A percentile compares a stretch with the other conserved stretches of the same genome.
Evolutionary conservation across 2,797 vertebrate species (phyloP).

Genomic region (Falco cherrug): DNA sequence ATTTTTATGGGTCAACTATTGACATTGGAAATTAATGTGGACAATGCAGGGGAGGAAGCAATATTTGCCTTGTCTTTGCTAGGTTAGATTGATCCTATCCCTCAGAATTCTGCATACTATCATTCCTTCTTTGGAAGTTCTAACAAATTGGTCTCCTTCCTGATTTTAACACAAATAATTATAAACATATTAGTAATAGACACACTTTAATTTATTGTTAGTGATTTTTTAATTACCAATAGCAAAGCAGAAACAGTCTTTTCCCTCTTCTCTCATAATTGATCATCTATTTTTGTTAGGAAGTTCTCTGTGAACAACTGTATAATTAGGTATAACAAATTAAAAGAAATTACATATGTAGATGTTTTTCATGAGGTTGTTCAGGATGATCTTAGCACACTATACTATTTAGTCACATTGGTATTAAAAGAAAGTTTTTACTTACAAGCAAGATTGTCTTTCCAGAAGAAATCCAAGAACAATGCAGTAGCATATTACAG

Average conservation of each 20-base stretch:
- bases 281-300: neutral
- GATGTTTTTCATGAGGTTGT: neutral
- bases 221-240: neutral
- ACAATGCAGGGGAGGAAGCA: neutral
- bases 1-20: neutral
- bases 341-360: neutral
- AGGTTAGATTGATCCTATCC: neutral
- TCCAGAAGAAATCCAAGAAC: neutral
- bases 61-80: neutral
- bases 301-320: neutral
- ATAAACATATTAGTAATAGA: neutral
- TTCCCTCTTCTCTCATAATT: neutral
- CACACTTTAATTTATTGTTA: neutral
- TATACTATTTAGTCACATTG: neutral
- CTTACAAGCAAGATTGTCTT: neutral
- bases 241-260: neutral
- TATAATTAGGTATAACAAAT: neutral
- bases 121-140: neutral
- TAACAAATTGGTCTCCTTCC: neutral
- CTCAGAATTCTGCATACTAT: neutral
- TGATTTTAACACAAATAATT: neutral
- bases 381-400: neutral
- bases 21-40: neutral
- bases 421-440: neutral
- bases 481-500: neutral